phyloP scores from a whole-genome alignment of 2,797 vertebrate species.

The Periophthalmus magnuspinnatus region DNA sequence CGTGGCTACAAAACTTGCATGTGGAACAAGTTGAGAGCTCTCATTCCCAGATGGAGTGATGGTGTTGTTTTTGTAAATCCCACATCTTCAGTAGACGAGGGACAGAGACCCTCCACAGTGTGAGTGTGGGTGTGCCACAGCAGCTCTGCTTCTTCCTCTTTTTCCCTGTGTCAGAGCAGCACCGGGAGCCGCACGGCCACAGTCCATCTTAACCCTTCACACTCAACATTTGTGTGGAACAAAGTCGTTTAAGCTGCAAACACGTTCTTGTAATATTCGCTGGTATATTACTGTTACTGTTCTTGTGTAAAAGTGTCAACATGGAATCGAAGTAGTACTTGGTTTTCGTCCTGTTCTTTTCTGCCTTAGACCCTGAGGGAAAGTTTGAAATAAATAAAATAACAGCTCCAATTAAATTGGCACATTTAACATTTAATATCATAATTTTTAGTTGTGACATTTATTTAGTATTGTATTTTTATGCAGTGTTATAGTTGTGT shows the following conservation, averaged over 20 bases:
- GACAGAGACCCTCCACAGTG: slow-evolving; percentile 19
- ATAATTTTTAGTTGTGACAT: no score
- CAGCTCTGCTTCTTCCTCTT: slow-evolving; percentile 63
- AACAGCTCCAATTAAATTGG: slow-evolving; percentile 4
- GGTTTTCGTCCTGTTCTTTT: slow-evolving; percentile 47
- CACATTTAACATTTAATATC: slow-evolving; percentile 7
- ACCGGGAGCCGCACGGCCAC: background rate
- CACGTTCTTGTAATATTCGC: background rate
- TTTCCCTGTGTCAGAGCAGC: slow-evolving; percentile 9
- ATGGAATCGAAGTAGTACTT: slow-evolving; percentile 48
- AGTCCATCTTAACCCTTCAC: slow-evolving; percentile 10
- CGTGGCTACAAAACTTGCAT: background rate
- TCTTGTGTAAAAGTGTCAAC: slow-evolving; percentile 42
- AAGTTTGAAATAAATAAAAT: slow-evolving; percentile 26
- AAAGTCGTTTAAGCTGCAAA: background rate
- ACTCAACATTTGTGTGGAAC: background rate
- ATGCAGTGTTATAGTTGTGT: background rate
- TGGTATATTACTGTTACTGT: slow-evolving; percentile 21
- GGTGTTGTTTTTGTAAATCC: slow-evolving; percentile 9
- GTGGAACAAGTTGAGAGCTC: background rate
- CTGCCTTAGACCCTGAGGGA: slow-evolving; percentile 51
- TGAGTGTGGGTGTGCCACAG: slow-evolving; percentile 54
- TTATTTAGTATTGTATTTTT: background rate
- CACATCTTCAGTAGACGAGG: slow-evolving; percentile 4
- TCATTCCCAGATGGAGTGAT: background rate